These are phyloP conservation scores for Paramormyrops hopkinsi DNA, from an alignment of 2,797 vertebrate species.

Conservation along the genomic window DNA sequence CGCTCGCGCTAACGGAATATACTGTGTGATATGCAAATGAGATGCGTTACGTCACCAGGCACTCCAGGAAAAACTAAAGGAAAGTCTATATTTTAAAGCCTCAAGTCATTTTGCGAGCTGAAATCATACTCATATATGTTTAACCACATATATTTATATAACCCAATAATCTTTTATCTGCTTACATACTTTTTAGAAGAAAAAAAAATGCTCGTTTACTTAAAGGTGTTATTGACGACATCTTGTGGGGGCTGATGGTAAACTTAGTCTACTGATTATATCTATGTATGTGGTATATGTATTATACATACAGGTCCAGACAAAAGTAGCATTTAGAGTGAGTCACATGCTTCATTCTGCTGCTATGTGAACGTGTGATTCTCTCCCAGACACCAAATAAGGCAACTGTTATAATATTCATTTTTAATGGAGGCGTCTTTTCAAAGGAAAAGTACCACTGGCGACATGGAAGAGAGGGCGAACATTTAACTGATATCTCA, in stretches of 20 bases:
- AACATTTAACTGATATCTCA: not conserved
- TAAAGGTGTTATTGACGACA: slow-evolving; percentile 10
- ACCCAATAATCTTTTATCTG: not conserved
- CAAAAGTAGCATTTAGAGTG: not conserved
- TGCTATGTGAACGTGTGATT: not conserved
- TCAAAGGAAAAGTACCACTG: not conserved
- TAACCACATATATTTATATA: not conserved
- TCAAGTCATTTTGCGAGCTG: not conserved
- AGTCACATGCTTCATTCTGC: not conserved
- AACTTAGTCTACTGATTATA: not conserved
- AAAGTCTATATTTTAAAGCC: not conserved
- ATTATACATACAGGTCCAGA: not conserved
- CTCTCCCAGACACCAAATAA: not conserved
- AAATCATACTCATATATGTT: not conserved
- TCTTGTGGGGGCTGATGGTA: not conserved
- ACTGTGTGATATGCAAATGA: slow-evolving; percentile 21
- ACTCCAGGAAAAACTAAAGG: not conserved
- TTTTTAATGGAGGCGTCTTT: not conserved
- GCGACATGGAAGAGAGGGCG: not conserved
- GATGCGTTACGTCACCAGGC: slow-evolving; percentile 1
- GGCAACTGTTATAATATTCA: not conserved
- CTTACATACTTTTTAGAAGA: not conserved
- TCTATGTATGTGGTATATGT: not conserved
- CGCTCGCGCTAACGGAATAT: not conserved
- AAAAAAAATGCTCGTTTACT: not conserved